These are phyloP conservation scores for Pogonomyrmex californicus DNA, from an alignment of 1,140 invertebrate species.

Conservation along the genomic window DNA sequence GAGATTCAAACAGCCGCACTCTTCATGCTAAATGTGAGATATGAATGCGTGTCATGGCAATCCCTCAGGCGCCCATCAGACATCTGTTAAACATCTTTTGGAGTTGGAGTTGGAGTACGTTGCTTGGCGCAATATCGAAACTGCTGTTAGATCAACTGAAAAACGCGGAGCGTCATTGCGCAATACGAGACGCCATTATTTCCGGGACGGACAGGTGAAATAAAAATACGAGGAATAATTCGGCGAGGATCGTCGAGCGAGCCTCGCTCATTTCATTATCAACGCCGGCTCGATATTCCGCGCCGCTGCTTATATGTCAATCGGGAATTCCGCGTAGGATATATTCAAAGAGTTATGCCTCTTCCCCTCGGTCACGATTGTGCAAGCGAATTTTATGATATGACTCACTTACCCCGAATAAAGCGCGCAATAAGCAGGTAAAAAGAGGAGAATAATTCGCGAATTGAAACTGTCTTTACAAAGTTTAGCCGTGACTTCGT, in stretches of 20 bases:
- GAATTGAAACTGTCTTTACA: not conserved
- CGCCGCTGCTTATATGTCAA: not conserved
- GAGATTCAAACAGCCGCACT: slow-evolving; percentile 6
- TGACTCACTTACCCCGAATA: slow-evolving; percentile 49
- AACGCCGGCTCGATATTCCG: not conserved
- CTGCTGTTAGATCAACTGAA: not conserved
- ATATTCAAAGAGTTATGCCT: slow-evolving; percentile 27
- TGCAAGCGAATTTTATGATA: slow-evolving; percentile 26
- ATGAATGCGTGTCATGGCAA: slow-evolving; percentile 1
- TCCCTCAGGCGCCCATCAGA: not conserved
- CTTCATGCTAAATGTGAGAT: slow-evolving; percentile 5
- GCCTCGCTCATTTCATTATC: not conserved
- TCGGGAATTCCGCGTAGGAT: slow-evolving; percentile 14
- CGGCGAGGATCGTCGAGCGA: not conserved
- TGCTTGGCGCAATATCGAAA: not conserved
- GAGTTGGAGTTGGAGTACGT: not conserved
- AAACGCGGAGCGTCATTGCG: slow-evolving; percentile 2
- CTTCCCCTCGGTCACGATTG: slow-evolving; percentile 6
- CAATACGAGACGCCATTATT: slow-evolving; percentile 11
- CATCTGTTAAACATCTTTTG: slow-evolving; percentile 42
- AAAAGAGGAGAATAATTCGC: slow-evolving; percentile 19
- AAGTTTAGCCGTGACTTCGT: not conserved
- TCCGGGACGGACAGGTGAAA: not conserved
- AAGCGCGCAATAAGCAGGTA: slow-evolving; percentile 21
- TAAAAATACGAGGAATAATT: slow-evolving; percentile 35